A percentile compares a stretch with the other conserved stretches of the same genome.
phyloP scores from a whole-genome alignment of 2,888 invertebrate genomes.

The Pseudolycoriella hygida region DNA sequence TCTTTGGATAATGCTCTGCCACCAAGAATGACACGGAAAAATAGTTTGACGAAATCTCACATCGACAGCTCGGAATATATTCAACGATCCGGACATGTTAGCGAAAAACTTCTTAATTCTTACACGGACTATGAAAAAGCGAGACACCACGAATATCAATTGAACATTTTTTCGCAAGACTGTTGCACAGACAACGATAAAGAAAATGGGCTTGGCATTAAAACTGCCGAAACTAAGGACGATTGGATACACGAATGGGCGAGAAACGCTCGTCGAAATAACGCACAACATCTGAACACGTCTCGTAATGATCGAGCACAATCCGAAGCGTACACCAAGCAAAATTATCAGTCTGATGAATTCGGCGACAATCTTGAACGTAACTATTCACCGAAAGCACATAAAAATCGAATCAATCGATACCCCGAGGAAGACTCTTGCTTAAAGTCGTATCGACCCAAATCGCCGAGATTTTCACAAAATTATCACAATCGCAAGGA shows the following conservation, averaged over 20 bases:
- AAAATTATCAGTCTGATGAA: not conserved
- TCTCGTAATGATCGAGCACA: slow-evolving; percentile 11
- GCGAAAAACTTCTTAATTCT: slow-evolving; percentile 5
- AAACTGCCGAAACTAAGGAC: slow-evolving; percentile 26
- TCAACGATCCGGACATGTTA: slow-evolving; percentile 27
- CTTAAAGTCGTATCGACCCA: not conserved
- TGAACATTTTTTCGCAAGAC: slow-evolving; percentile 20
- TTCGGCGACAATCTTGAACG: not conserved
- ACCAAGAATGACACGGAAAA: slow-evolving; percentile 28
- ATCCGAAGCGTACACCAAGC: not conserved
- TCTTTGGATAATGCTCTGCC: not conserved
- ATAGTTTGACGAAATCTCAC: slow-evolving; percentile 49
- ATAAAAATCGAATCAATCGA: not conserved
- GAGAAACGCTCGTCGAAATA: slow-evolving; percentile 31
- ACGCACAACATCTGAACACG: slow-evolving; percentile 26
- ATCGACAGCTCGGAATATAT: slow-evolving; percentile 46
- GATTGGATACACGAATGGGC: slow-evolving; percentile 49
- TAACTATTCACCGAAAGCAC: not conserved
- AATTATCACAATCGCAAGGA: not conserved
- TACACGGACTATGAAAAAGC: slow-evolving; percentile 28
- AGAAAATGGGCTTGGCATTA: slow-evolving; percentile 8
- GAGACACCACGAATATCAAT: slow-evolving; percentile 26
- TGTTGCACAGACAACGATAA: not conserved
- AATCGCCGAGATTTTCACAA: too few species aligned
- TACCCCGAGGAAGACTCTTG: not conserved